Evolutionary conservation across 2,888 invertebrate species (phyloP), one percentile per base, ranked within the genome.

Genomic region (Melikaiella ostensackeni): DNA sequence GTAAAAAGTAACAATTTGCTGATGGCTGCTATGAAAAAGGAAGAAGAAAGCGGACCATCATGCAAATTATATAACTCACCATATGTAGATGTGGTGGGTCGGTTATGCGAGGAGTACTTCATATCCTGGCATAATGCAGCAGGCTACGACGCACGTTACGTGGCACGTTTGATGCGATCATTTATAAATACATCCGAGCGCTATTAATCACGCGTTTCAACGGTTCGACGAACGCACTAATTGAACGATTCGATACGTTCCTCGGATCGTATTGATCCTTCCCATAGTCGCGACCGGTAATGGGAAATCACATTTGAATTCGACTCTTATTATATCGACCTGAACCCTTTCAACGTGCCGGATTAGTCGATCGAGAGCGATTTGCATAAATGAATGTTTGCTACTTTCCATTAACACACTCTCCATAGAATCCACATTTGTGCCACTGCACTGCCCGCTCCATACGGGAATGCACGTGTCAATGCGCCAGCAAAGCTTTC

Each of bases 171-270:
- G 30, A 46, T 57, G 46, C 77, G 62, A 75, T 78, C 75, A 74
- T 74, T 76, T 78, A 66, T 76, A 74, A 78, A 78, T 42, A 63
- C 63, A 55, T 74, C 64, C 62, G 74, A 78, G 75, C 74, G 64
- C 74, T 74, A 78, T 78, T 59, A 76, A 78, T 78, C 74, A 78
- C 50, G 46, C 30, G 55, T 76, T 76, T 74, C 59, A 66, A 73
- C 50, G 76, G 74, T 78, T 74, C 74, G 73, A 66, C 27, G 76
- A 74, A 46, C 74, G 64, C 74, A 64, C 74, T 78, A 78, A 78
- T 78, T 78, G 76, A 78, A 78, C 78, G 74, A 78, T 76, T 78
- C 78, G 74, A 75, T 66, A 50, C 46, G 50, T 50, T 70, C 50
- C 70, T 61, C 64, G 74, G 24, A 64, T 57, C 61, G 24, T 70